Evolutionary conservation across 2,888 invertebrate species (phyloP).

Genomic region (Vandiemenella viatica): DNA sequence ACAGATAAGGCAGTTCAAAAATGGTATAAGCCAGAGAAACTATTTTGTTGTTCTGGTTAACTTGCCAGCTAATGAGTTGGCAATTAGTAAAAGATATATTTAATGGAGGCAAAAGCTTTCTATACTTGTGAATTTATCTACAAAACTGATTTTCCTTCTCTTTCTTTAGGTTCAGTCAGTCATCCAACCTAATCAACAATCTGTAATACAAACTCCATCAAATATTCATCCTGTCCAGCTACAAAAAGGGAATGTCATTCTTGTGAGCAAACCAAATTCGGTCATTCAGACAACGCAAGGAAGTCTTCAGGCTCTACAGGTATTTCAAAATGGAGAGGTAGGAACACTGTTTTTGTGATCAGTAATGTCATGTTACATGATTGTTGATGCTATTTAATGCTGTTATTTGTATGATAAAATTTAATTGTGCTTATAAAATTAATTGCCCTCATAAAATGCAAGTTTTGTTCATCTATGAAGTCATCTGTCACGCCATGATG

Average conservation of each 20-base stretch:
- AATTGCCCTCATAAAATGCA: no score
- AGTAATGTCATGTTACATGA: background rate
- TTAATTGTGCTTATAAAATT: no score
- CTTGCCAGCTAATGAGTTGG: no score
- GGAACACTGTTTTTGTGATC: background rate
- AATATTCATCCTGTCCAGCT: conserved; percentile 68
- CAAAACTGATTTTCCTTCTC: conserved; percentile 14
- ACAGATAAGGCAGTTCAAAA: no score
- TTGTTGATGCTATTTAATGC: background rate
- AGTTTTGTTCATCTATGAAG: no score
- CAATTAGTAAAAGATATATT: no score
- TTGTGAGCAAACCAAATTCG: conserved; percentile 79
- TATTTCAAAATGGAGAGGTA: conserved; percentile 23
- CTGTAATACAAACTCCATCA: conserved; percentile 86
- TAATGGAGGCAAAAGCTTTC: no score
- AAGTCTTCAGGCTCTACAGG: conserved; percentile 73
- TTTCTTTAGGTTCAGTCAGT: conserved; percentile 75
- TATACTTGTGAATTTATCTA: no score
- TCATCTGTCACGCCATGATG: no score
- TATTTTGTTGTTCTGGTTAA: no score
- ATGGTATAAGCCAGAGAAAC: no score
- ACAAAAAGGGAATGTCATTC: conserved; percentile 77
- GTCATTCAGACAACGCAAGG: conserved; percentile 86
- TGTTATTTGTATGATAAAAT: no score
- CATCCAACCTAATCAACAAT: conserved; percentile 89